Conservation (phyloP, 2,797 vertebrate genomes). For the Danio kyathit region DNA sequence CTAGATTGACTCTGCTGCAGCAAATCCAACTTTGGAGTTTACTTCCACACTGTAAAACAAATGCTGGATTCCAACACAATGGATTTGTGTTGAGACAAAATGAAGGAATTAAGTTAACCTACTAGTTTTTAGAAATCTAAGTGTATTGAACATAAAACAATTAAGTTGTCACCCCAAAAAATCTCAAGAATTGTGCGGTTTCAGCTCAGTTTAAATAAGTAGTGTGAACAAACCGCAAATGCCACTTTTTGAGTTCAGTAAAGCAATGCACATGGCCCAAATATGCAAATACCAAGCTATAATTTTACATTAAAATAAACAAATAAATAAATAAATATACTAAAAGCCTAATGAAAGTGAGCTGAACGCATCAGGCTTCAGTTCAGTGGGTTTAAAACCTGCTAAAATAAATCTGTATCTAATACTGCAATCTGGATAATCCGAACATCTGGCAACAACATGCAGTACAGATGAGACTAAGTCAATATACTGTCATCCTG, state of each 20-base stretch:
- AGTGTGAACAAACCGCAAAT: no score
- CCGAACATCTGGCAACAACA: slow-evolving; percentile 58
- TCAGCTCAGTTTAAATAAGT: no score
- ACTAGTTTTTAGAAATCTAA: no score
- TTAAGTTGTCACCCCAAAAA: no score
- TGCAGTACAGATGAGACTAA: slow-evolving; percentile 40
- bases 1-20: no score
- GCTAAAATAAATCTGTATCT: slow-evolving; percentile 10
- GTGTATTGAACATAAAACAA: no score
- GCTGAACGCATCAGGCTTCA: slow-evolving; percentile 19
- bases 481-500: slow-evolving; percentile 37
- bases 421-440: slow-evolving; percentile 24
- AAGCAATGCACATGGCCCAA: background rate
- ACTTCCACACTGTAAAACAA: background rate
- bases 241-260: no score
- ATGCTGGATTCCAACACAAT: no score
- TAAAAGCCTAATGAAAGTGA: slow-evolving; percentile 12
- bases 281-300: background rate
- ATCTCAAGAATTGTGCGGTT: no score
- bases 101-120: no score
- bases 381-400: slow-evolving; percentile 41
- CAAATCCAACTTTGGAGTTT: background rate
- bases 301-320: background rate
- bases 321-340: no score
- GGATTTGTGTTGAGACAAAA: no score